Conservation (phyloP, 1,140 invertebrate species). For the Megalonaias nervosa region DNA sequence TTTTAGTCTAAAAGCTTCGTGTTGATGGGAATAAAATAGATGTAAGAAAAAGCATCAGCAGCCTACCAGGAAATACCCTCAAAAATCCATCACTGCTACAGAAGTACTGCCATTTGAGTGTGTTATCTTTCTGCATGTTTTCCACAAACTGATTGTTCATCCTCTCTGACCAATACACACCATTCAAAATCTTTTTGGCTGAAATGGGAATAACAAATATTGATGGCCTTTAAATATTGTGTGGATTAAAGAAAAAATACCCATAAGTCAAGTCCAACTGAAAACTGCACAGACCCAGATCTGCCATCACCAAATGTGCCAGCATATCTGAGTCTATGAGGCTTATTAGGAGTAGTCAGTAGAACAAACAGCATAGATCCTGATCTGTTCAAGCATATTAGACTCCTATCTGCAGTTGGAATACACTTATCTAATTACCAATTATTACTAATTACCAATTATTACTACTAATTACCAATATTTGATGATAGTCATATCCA, state of each 20-base stretch:
- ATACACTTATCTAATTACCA: no score
- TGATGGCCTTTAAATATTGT: not conserved
- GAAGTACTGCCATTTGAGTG: slow-evolving; percentile 96
- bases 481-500: no score
- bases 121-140: slow-evolving; percentile 89
- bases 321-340: no score
- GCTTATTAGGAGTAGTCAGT: no score
- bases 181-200: slow-evolving; percentile 73
- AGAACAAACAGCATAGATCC: no score
- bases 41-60: not conserved
- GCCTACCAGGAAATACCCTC: slow-evolving; percentile 89
- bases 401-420: no score
- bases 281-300: not conserved
- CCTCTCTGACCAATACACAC: slow-evolving; percentile 88
- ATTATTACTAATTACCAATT: no score
- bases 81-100: slow-evolving; percentile 92
- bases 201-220: slow-evolving; percentile 18
- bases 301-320: no score
- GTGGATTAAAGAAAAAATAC: not conserved
- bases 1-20: no score
- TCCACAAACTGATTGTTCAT: slow-evolving; percentile 87
- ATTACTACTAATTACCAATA: no score
- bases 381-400: no score
- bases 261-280: not conserved
- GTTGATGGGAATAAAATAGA: no score